Conservation (phyloP, 1,140 invertebrate genomes). For the Hylaeus anthracinus region DNA sequence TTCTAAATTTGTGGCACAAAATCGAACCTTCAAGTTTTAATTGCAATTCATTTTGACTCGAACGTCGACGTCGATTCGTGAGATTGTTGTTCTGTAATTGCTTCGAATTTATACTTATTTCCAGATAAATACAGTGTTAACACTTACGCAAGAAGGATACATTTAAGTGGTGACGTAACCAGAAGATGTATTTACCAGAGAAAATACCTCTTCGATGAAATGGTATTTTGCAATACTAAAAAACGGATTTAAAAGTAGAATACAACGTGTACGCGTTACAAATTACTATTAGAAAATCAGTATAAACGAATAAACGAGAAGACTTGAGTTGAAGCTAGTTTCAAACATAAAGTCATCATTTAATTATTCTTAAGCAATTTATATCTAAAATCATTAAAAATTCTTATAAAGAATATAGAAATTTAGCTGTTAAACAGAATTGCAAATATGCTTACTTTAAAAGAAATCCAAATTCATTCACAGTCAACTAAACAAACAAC, state of each 20-base stretch:
- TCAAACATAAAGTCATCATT: too few species aligned
- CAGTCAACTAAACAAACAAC: too few species aligned
- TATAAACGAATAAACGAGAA: too few species aligned
- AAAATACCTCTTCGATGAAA: background rate
- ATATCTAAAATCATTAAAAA: too few species aligned
- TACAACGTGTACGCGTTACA: background rate
- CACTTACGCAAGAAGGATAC: background rate
- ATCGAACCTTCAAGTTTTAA: background rate
- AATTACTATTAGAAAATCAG: too few species aligned
- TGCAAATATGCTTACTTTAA: background rate
- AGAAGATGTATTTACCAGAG: background rate
- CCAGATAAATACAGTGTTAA: background rate
- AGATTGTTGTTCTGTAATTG: background rate
- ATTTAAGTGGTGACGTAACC: slow-evolving; percentile 14
- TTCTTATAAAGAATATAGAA: too few species aligned
- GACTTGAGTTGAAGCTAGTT: too few species aligned
- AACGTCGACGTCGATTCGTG: background rate
- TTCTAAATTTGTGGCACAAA: background rate
- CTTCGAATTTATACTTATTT: background rate
- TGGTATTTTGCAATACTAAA: background rate
- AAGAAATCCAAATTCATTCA: too few species aligned
- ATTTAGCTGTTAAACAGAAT: too few species aligned
- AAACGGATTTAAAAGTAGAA: background rate
- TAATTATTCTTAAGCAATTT: too few species aligned
- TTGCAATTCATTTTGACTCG: background rate